phyloP scores from a whole-genome alignment of 2,797 vertebrate species.

The Dipus sagitta region DNA sequence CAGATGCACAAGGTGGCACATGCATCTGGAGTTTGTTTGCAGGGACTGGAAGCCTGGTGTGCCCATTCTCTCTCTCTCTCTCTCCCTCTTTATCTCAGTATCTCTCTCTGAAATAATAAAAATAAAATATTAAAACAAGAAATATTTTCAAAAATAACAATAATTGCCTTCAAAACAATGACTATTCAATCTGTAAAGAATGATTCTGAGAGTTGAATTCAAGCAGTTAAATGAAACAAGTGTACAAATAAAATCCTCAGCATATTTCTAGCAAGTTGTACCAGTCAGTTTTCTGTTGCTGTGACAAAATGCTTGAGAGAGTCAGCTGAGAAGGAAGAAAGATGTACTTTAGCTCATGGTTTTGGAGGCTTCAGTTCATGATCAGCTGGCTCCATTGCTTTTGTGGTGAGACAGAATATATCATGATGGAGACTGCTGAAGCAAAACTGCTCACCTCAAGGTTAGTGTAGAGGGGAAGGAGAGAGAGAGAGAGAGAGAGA shows the following conservation, averaged over 20 bases:
- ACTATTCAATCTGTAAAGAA: conserved; percentile 66
- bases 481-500: neutral
- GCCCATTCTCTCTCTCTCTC: too few species aligned
- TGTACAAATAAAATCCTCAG: conserved; percentile 57
- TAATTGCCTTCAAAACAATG: conserved; percentile 45
- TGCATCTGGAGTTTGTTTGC: too few species aligned
- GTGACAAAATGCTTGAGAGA: neutral
- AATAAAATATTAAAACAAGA: neutral
- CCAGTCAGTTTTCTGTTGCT: neutral
- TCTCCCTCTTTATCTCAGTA: too few species aligned
- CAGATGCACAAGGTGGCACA: too few species aligned
- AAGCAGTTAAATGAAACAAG: conserved; percentile 75
- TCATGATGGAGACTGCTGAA: neutral
- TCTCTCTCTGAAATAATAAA: too few species aligned
- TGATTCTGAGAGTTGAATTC: conserved; percentile 76
- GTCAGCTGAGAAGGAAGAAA: neutral
- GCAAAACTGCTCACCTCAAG: neutral
- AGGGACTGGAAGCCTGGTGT: too few species aligned
- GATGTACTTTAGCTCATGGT: too few species aligned
- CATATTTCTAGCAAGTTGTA: conserved; percentile 72
- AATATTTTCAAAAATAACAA: conserved; percentile 20
- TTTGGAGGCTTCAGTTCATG: neutral
- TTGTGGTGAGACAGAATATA: neutral
- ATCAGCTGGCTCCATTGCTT: neutral
- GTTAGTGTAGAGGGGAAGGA: neutral